Percentiles rank a stretch among this genome's conserved stretches.
These are phyloP conservation scores for Ianthella basta DNA, from an alignment of 37 sponge, comb jelly and placozoan genomes.

Conservation along the genomic window DNA sequence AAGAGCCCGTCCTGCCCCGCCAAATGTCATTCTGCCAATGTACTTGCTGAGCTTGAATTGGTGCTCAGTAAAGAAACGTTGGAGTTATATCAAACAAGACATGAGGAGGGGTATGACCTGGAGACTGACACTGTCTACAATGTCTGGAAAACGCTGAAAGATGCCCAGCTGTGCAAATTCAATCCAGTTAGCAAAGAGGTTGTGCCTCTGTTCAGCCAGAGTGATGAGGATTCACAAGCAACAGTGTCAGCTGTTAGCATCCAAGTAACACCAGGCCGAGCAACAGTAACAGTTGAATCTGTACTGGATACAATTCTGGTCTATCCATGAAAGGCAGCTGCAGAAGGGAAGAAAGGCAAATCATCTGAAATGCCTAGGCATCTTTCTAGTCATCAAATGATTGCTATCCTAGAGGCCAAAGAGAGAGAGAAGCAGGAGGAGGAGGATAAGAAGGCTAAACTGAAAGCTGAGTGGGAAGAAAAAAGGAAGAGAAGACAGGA, in stretches of 20 bases:
- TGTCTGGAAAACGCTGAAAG: not conserved
- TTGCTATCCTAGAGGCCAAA: not conserved
- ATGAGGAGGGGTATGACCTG: conserved; percentile 15
- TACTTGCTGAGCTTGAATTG: not conserved
- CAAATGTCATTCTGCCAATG: not conserved
- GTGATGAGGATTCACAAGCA: no score
- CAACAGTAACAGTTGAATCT: not conserved
- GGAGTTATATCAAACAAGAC: not conserved
- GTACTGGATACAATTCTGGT: not conserved
- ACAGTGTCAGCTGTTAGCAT: conserved; percentile 6
- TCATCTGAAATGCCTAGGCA: conserved; percentile 2
- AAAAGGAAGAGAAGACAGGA: no score
- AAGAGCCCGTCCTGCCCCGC: not conserved
- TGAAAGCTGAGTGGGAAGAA: conserved; percentile 8
- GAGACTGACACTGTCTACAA: not conserved
- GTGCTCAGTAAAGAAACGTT: not conserved
- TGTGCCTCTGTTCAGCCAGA: no score
- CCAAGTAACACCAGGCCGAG: not conserved
- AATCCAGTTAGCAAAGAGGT: no score
- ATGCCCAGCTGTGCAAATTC: no score
- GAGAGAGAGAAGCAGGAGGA: not conserved
- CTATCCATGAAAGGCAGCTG: not conserved
- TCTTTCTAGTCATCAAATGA: conserved; percentile 23
- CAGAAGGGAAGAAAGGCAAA: not conserved
- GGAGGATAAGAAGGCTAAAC: not conserved